Evolutionary conservation across 2,888 invertebrate genomes (phyloP).

Genomic region (Tortricodes alternella): DNA sequence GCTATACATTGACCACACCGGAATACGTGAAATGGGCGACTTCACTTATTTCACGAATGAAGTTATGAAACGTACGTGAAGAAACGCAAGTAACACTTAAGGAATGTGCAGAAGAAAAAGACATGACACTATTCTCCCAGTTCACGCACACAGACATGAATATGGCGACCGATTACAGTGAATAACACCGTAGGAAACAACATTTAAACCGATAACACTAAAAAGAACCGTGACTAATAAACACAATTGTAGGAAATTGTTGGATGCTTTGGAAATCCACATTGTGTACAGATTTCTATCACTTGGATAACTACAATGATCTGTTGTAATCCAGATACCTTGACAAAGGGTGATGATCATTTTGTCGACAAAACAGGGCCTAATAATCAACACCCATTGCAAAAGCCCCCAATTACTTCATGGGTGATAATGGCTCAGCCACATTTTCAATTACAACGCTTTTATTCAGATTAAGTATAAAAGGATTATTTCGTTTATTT

Average conservation of each 20-base stretch:
- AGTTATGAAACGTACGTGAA: too few relatives aligned
- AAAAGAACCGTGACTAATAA: neutral
- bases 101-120: too few relatives aligned
- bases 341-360: constrained; percentile 6
- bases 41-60: too few relatives aligned
- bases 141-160: too few relatives aligned
- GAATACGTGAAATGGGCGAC: too few relatives aligned
- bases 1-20: too few relatives aligned
- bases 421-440: constrained; percentile 13
- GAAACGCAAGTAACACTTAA: too few relatives aligned
- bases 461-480: constrained; percentile 37
- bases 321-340: constrained; percentile 1
- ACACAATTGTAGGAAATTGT: neutral
- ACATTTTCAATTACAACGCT: constrained; percentile 1
- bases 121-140: too few relatives aligned
- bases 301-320: constrained; percentile 1
- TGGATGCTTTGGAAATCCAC: neutral
- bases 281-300: constrained; percentile 9
- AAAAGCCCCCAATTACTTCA: constrained; percentile 28
- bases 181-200: too few relatives aligned
- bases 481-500: constrained; percentile 43
- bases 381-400: constrained; percentile 34
- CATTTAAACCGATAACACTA: too few relatives aligned
- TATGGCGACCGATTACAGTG: too few relatives aligned
- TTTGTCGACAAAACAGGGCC: constrained; percentile 11